These are phyloP conservation scores for Camponotus vicinus DNA, from an alignment of 1,140 invertebrate species.

Conservation along the genomic window DNA sequence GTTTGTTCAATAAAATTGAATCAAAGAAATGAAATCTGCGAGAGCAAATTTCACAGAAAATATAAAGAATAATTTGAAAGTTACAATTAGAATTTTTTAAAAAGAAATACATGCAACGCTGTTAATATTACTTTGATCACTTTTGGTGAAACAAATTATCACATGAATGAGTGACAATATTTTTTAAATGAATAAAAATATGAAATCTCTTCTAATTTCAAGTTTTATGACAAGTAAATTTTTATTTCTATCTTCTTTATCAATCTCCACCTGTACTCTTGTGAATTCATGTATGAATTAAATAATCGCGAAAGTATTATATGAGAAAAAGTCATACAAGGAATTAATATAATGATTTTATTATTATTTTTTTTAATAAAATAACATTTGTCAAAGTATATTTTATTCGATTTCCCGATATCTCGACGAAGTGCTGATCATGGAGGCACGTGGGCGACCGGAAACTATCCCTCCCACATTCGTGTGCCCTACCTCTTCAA, in stretches of 20 bases:
- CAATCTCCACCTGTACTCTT: too few species aligned
- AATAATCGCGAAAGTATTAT: too few species aligned
- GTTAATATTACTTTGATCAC: too few species aligned
- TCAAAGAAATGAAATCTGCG: not conserved
- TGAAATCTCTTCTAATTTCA: not conserved
- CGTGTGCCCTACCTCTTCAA: constrained; percentile 78
- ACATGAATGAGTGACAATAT: too few species aligned
- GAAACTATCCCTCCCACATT: constrained; percentile 84
- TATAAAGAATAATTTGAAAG: not conserved
- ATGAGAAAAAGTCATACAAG: too few species aligned
- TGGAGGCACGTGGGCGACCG: constrained; percentile 81
- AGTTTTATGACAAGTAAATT: not conserved
- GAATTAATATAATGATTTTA: too few species aligned
- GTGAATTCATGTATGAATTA: too few species aligned
- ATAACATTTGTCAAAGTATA: constrained; percentile 68
- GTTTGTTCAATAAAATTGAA: not conserved
- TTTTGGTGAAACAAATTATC: too few species aligned
- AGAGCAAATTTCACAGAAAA: not conserved
- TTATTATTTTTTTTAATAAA: not conserved
- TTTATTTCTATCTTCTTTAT: not conserved
- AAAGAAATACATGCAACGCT: not conserved
- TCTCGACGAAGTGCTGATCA: constrained; percentile 78
- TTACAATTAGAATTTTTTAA: not conserved
- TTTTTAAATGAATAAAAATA: not conserved
- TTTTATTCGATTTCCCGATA: constrained; percentile 75